These are phyloP conservation scores for Octopus sinensis DNA, from an alignment of 1,140 invertebrate species.

Conservation along the genomic window DNA sequence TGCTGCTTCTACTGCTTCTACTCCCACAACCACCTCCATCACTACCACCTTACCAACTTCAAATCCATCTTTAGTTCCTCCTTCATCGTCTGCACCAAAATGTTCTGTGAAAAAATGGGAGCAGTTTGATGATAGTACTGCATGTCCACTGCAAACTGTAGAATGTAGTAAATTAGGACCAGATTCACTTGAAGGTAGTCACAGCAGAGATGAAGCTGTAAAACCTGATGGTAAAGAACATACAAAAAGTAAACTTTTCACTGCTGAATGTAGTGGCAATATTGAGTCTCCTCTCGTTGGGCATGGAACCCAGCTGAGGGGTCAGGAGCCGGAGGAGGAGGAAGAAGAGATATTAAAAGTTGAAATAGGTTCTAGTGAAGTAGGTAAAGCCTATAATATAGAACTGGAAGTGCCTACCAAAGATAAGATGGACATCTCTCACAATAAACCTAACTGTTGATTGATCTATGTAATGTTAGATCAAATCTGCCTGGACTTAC, in stretches of 20 bases:
- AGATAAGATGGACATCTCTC: background rate
- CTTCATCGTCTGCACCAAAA: background rate
- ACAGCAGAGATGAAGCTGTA: background rate
- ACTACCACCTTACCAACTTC: background rate
- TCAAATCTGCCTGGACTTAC: background rate
- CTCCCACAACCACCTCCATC: background rate
- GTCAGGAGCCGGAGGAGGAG: background rate
- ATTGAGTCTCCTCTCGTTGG: background rate
- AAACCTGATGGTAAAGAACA: background rate
- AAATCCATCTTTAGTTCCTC: background rate
- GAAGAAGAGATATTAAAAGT: slow-evolving; percentile 9
- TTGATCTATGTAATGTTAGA: background rate
- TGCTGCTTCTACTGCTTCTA: background rate
- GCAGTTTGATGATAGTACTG: background rate
- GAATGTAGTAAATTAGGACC: background rate
- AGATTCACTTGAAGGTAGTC: background rate
- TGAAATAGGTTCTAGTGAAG: slow-evolving; percentile 3
- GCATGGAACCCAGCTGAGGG: background rate
- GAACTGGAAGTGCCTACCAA: background rate
- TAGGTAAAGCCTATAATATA: slow-evolving; percentile 11
- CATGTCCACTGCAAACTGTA: background rate
- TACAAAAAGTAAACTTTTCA: background rate
- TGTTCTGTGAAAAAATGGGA: background rate
- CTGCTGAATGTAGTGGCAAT: background rate
- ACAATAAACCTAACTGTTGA: background rate